Base-by-base conservation (phyloP, 2,797 vertebrate genomes). In the Threskiornis aethiopicus region DNA sequence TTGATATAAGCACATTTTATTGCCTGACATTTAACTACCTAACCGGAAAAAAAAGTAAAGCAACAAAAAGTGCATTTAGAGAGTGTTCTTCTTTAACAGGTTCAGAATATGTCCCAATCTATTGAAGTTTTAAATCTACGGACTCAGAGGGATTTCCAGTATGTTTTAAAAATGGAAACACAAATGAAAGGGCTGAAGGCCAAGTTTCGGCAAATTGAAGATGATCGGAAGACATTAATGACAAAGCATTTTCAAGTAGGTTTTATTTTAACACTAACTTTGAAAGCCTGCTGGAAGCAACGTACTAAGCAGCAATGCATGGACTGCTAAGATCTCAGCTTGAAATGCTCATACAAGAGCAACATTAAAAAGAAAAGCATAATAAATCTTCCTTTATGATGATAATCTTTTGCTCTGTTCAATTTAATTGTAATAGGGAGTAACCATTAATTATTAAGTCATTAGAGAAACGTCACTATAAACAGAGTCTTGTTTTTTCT, bases 21-120 rank as follows among this genome's bases (percentile, higher is more conserved):
- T 67, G 28, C 41, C 72, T 92, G 37, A 51, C 41, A 9, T 84
- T 72, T 85, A 82, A 83, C 31, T 65, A 49, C 13, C 33, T 72
- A 42, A 64, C 44, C n/a, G 44, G 42, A 14, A 33, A 66, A 64
- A 64, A 41, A 69, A 33, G 2, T n/a, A 67, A 59, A 85, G 47
- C 52, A 72, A 86, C 58, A 86, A 88, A 83, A 90, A 46, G 25
- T 78, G 65, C 46, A 95, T 90, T 95, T 84, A 90, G 83, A 81
- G 39, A 41, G 65, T 93, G 31, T 94, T 97, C 76, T 96, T 96
- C 29, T 96, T 97, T 54, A 75, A 98, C 98, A 99, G 99, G 99
- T 99, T 91, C 99, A 99, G 98, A 99, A 99, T 96, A 99, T 99
- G 99, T 99, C 99, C 75, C 99, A 99, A 61, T 99, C 99, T 87